Evolutionary conservation across 2,113 vertebrate genomes (phyloP).

Genomic region (Proterorhinus semilunaris): DNA sequence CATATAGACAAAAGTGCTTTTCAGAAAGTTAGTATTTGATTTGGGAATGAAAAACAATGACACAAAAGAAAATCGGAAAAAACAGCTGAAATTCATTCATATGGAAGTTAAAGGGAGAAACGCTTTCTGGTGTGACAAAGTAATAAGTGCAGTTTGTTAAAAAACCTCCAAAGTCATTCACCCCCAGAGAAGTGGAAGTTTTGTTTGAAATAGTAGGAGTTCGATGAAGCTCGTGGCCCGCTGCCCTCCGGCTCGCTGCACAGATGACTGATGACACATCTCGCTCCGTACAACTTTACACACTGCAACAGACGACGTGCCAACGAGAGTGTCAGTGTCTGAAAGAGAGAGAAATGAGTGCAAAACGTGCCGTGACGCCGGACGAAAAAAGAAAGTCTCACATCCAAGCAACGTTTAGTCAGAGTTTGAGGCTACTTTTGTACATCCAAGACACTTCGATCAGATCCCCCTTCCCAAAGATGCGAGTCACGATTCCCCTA

Average conservation of each 20-base stretch:
- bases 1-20: too few species aligned
- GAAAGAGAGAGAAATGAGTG: slow-evolving; percentile 41
- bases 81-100: too few species aligned
- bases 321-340: slow-evolving; percentile 44
- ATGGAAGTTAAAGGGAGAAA: too few species aligned
- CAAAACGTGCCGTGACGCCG: slow-evolving; percentile 48
- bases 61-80: too few species aligned
- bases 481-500: slow-evolving; percentile 51
- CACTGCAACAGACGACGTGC: slow-evolving; percentile 42
- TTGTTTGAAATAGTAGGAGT: slow-evolving; percentile 36
- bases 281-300: slow-evolving; percentile 35
- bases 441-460: slow-evolving; percentile 46
- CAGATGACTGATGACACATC: slow-evolving; percentile 72
- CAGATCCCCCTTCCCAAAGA: slow-evolving; percentile 34
- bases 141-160: slow-evolving; percentile 12
- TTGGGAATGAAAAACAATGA: too few species aligned
- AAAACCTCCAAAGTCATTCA: slow-evolving; percentile 49
- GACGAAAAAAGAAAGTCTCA: slow-evolving; percentile 67
- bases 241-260: slow-evolving; percentile 57
- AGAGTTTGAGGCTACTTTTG: slow-evolving; percentile 58
- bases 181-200: slow-evolving; percentile 43
- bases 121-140: too few species aligned
- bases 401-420: slow-evolving; percentile 58
- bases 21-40: too few species aligned
- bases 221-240: slow-evolving; percentile 45